phyloP scores from a whole-genome alignment of 2,113 vertebrate species.

The Pseudorasbora parva region DNA sequence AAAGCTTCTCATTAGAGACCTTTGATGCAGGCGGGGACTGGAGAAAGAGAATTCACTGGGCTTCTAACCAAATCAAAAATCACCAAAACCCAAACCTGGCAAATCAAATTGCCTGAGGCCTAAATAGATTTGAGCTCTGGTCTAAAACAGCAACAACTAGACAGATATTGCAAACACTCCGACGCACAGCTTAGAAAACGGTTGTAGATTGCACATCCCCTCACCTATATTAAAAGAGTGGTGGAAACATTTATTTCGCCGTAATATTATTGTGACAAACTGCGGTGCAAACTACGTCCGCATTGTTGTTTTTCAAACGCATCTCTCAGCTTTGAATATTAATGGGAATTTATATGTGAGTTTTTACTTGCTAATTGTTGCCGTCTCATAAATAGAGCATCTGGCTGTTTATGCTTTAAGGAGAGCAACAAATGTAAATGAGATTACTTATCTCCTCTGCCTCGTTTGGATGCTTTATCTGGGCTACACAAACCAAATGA shows the following conservation, averaged over 20 bases:
- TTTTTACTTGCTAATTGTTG: conserved; percentile 56
- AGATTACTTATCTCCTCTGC: conserved; percentile 50
- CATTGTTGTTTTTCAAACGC: conserved; percentile 25
- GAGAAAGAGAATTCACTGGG: not conserved
- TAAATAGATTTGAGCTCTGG: conserved; percentile 10
- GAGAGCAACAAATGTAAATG: conserved; percentile 52
- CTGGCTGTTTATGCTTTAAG: conserved; percentile 57
- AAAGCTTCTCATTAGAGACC: conserved; percentile 38
- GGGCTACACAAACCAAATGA: conserved; percentile 44
- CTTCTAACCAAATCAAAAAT: conserved; percentile 24
- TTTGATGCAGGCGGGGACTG: conserved; percentile 8
- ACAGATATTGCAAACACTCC: not conserved
- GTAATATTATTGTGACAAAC: not conserved
- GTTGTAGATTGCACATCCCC: not conserved
- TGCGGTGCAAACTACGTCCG: not conserved
- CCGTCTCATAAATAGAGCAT: conserved; percentile 54
- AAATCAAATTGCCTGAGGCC: conserved; percentile 19
- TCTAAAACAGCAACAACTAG: not conserved
- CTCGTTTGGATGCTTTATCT: conserved; percentile 47
- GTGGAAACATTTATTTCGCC: not conserved
- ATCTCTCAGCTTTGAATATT: conserved; percentile 37
- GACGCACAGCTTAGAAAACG: not conserved
- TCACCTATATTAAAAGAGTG: not conserved
- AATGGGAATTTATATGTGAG: conserved; percentile 46
- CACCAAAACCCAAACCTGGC: conserved; percentile 15